Percentiles rank a stretch among this genome's conserved stretches.
Evolutionary conservation across 53 echinoderm and acorn worm genomes (phyloP).

Genomic region (Echinometra lucunter): DNA sequence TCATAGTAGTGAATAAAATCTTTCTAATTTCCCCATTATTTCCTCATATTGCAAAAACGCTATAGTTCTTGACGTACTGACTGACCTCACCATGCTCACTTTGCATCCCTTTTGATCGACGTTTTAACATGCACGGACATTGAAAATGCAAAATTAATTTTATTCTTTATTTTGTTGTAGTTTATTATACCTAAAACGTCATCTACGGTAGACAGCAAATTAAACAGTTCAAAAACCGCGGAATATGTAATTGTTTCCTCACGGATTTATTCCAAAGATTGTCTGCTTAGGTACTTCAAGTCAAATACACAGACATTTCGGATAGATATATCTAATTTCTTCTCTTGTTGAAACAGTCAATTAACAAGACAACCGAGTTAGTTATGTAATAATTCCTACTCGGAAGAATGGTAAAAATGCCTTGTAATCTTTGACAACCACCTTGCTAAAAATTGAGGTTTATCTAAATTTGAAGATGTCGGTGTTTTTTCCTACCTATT

Average conservation of each 20-base stretch:
- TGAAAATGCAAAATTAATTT: background rate
- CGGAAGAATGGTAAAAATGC: background rate
- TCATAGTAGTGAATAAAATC: background rate
- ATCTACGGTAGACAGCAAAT: background rate
- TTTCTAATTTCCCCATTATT: background rate
- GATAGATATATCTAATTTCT: background rate
- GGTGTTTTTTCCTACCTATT: background rate
- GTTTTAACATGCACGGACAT: background rate
- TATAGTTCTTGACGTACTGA: background rate
- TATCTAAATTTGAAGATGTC: slow-evolving; percentile 20
- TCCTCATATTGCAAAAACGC: background rate
- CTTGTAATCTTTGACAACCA: background rate
- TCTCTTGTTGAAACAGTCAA: background rate
- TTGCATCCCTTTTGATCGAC: too few relatives aligned
- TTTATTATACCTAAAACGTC: background rate
- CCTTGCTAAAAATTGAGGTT: background rate
- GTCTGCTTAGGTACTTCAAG: background rate
- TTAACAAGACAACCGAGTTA: background rate
- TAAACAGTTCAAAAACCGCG: background rate
- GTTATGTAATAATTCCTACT: background rate
- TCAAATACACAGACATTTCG: background rate
- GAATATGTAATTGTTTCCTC: background rate
- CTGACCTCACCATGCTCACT: background rate
- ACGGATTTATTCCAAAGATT: background rate
- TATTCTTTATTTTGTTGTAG: background rate